Percentiles rank a stretch among this genome's conserved stretches.
These are phyloP conservation scores for Apeltes quadracus DNA, from an alignment of 2,113 vertebrate species.

Conservation along the genomic window DNA sequence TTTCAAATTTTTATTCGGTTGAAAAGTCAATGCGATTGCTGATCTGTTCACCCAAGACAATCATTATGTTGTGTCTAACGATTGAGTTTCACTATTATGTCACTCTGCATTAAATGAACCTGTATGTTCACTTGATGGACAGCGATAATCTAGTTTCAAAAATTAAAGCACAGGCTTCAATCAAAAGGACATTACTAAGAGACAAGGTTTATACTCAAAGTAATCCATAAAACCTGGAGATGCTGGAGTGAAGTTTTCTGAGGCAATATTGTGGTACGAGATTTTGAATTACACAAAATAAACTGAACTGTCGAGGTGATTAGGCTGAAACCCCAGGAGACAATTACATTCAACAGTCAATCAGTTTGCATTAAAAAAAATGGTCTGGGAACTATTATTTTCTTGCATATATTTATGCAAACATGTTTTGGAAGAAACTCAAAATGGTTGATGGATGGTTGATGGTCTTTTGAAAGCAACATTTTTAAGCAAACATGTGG, in stretches of 20 bases:
- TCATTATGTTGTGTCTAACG: not conserved
- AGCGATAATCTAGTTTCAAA: not conserved
- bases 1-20: not conserved
- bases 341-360: too few relatives aligned
- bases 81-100: not conserved
- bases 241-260: not conserved
- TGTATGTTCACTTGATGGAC: not conserved
- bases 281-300: too few relatives aligned
- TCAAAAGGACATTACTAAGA: constrained; percentile 15
- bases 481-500: too few relatives aligned
- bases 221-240: constrained; percentile 8
- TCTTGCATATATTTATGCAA: too few relatives aligned
- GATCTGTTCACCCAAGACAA: not conserved
- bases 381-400: too few relatives aligned
- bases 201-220: not conserved
- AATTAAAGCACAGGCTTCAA: constrained; percentile 2
- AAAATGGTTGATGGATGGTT: too few relatives aligned
- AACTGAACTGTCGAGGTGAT: too few relatives aligned
- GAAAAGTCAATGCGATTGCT: not conserved
- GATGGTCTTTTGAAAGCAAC: too few relatives aligned
- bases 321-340: too few relatives aligned
- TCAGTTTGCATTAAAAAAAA: too few relatives aligned
- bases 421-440: too few relatives aligned
- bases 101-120: not conserved
- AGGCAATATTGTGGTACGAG: too few relatives aligned